Evolutionary conservation across 2,888 invertebrate genomes (phyloP).

Genomic region (Octonoba sinensis): DNA sequence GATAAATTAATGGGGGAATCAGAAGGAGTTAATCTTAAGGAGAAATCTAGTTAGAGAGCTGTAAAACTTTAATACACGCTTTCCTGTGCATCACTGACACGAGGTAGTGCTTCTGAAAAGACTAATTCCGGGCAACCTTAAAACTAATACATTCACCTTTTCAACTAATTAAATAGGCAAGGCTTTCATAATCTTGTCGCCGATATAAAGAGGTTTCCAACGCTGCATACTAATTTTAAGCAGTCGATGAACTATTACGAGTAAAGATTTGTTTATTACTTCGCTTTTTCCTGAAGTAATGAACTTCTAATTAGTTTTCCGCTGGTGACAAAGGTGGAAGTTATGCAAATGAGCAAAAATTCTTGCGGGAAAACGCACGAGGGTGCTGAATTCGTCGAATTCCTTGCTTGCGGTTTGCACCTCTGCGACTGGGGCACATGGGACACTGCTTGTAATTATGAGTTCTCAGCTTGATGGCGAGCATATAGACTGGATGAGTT

Average conservation of each 20-base stretch:
- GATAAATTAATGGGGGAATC: too few species aligned
- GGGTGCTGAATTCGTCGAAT: slow-evolving; percentile 20
- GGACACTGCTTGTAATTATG: slow-evolving; percentile 28
- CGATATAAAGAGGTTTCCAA: slow-evolving; percentile 29
- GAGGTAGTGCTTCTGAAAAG: too few species aligned
- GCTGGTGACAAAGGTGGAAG: slow-evolving; percentile 34
- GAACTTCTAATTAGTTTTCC: slow-evolving; percentile 34
- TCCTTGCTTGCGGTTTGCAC: slow-evolving; percentile 27
- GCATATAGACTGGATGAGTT: slow-evolving; percentile 17
- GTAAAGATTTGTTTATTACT: slow-evolving; percentile 36
- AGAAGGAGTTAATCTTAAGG: too few species aligned
- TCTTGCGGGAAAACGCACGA: slow-evolving; percentile 12
- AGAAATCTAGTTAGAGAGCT: too few species aligned
- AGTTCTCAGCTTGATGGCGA: slow-evolving; percentile 3
- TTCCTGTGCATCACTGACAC: too few species aligned
- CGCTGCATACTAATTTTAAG: slow-evolving; percentile 17
- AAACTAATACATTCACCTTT: too few species aligned
- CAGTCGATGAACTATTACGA: slow-evolving; percentile 16
- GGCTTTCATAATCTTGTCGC: slow-evolving; percentile 28
- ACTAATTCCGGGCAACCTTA: too few species aligned
- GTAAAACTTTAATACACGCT: too few species aligned
- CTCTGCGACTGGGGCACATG: neutral
- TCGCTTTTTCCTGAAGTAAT: slow-evolving; percentile 15
- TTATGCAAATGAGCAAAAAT: slow-evolving; percentile 40
- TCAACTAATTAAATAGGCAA: slow-evolving; percentile 31